Conservation (phyloP, 2,888 invertebrate genomes). For the Drosophila histrio region DNA sequence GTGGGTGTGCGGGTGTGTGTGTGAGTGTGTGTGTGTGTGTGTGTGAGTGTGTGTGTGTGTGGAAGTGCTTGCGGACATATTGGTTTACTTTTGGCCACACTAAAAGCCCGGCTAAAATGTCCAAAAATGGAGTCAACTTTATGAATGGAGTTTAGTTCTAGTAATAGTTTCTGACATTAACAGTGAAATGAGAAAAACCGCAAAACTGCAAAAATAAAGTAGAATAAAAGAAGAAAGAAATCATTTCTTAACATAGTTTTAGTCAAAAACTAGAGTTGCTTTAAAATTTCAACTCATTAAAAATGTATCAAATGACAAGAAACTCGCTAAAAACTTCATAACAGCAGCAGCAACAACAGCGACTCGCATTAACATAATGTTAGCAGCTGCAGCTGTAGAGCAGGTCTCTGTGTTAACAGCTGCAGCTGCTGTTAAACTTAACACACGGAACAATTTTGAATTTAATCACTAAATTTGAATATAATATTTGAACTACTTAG, state of each 20-base stretch:
- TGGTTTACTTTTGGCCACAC: slow-evolving; percentile 1
- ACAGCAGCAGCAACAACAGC: not conserved
- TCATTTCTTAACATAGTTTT: not conserved
- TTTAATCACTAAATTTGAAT: too few species aligned
- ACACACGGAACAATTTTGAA: too few species aligned
- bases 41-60: not conserved
- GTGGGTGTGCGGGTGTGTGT: not conserved
- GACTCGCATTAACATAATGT: not conserved
- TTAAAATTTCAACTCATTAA: not conserved
- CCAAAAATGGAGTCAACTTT: slow-evolving; percentile 25
- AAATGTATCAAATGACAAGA: not conserved
- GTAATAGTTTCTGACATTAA: slow-evolving; percentile 22
- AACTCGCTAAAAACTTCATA: not conserved
- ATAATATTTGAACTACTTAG: too few species aligned
- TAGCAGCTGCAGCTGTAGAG: too few species aligned
- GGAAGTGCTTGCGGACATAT: not conserved
- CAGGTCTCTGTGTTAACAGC: too few species aligned
- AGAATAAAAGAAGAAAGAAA: not conserved
- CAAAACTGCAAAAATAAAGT: not conserved
- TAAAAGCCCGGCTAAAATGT: slow-evolving; percentile 1
- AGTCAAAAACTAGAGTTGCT: not conserved
- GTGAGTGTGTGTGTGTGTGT: not conserved
- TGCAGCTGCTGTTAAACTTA: too few species aligned
- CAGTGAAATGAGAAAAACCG: slow-evolving; percentile 12
- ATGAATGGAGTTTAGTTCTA: slow-evolving; percentile 27